These are phyloP conservation scores for Carapus acus DNA, from an alignment of 2,797 vertebrate species.

Conservation along the genomic window DNA sequence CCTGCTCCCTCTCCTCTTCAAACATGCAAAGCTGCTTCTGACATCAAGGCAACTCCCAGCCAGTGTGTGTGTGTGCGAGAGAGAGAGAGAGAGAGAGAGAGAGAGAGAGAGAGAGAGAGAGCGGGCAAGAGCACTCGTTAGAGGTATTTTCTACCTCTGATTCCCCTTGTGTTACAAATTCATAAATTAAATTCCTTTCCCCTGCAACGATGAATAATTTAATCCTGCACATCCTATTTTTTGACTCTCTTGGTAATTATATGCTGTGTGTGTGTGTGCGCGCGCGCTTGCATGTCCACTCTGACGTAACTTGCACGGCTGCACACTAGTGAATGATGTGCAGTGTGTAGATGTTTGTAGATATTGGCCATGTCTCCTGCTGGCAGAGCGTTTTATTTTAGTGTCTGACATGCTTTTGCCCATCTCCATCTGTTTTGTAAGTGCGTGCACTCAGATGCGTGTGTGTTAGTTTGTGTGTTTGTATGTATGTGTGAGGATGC, in stretches of 20 bases:
- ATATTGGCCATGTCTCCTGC: conserved; percentile 5
- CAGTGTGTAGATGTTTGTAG: conserved; percentile 7
- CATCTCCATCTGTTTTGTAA: conserved; percentile 11
- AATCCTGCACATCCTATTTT: conserved; percentile 38
- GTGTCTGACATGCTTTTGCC: conserved; percentile 45
- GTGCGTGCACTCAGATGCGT: too few species aligned
- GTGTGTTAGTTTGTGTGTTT: conserved; percentile 10
- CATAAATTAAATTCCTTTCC: conserved; percentile 13
- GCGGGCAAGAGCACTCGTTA: too few species aligned
- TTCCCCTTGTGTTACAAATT: conserved; percentile 9
- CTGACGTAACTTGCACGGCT: conserved; percentile 4
- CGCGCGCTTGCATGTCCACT: conserved; percentile 11
- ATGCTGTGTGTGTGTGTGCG: conserved; percentile 5
- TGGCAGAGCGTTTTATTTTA: conserved; percentile 28
- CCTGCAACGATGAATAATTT: conserved; percentile 51
- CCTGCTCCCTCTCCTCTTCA: conserved; percentile 46
- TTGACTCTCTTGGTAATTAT: conserved; percentile 15
- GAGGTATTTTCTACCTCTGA: conserved; percentile 25
- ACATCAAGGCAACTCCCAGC: conserved; percentile 52
- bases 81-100: conserved; percentile 1
- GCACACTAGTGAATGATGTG: conserved; percentile 18
- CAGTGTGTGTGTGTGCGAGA: conserved; percentile 14
- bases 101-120: background rate
- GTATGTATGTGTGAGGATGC: background rate
- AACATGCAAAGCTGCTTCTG: conserved; percentile 61